These are phyloP conservation scores for Erythrocebus patas DNA, from an alignment of 2,113 vertebrate genomes.

Conservation along the genomic window DNA sequence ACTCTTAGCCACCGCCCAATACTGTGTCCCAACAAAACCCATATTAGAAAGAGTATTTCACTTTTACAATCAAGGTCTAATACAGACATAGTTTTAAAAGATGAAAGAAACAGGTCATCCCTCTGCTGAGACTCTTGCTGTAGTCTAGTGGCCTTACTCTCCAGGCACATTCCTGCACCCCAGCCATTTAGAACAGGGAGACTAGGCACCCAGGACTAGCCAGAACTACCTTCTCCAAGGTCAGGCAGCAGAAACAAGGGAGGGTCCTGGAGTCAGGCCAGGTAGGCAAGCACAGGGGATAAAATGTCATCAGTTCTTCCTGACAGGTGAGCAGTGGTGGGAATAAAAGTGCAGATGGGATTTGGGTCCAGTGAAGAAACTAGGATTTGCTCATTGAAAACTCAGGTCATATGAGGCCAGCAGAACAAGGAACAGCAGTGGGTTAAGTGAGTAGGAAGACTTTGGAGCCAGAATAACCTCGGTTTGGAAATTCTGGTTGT, in stretches of 20 bases:
- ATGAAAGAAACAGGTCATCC: neutral
- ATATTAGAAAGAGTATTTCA: neutral
- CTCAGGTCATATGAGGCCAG: neutral
- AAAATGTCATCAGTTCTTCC: neutral
- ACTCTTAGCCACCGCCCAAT: neutral
- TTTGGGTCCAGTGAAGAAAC: neutral
- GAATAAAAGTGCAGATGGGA: neutral
- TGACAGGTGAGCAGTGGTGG: neutral
- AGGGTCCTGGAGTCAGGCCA: neutral
- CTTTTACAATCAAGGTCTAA: neutral
- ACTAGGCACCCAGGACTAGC: no score
- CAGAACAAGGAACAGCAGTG: neutral
- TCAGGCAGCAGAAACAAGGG: neutral
- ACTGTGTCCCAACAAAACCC: neutral
- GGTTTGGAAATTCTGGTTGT: neutral
- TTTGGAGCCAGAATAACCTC: neutral
- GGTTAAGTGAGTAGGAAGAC: neutral
- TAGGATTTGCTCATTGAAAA: neutral
- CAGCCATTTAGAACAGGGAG: neutral
- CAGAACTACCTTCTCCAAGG: neutral
- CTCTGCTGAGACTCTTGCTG: neutral
- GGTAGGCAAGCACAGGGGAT: neutral
- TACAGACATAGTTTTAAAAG: neutral
- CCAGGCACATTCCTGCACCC: neutral
- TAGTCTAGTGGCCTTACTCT: neutral